Base-by-base conservation (phyloP, 2,888 invertebrate species). In the Chaetogeoica ovagalla region DNA sequence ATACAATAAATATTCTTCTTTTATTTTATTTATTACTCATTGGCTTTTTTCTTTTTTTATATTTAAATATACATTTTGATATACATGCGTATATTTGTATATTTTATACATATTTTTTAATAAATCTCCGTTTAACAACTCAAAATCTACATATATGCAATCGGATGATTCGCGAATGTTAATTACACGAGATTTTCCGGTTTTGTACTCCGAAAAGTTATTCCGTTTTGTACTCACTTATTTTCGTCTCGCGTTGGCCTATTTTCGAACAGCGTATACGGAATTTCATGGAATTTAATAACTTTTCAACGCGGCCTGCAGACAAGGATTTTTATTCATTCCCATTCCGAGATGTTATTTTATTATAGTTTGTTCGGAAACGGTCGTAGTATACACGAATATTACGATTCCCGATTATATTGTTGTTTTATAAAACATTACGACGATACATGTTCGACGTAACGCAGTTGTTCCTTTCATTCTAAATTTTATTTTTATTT, bases 281-380 rank as follows among this genome's bases (percentile, higher is more conserved):
- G n/a, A 1, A 9, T 65, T 68, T 70, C 39, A 43, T 72, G 62
- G n/a, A 52, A 52, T 73, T 48, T n/a, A 9, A 63, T 52, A 52
- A 23, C 52, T 0, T 37, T 63, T 52, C 30, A 62, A 63, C 8
- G 37, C 8, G 37, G 1, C 2, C 21, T 30, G 30, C 30, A 30
- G 19, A 68, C 23, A 30, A 21, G 0, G 19, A 5, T 30, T 30
- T 30, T 63, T 43, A 57, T 74, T 48, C 15, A 76, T 30, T 76
- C 30, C 15, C 30, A 68, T 68, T 59, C 23, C 48, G 1, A 23
- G 0, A 23, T 60, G 13, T 2, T 23, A 43, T 43, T 9, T 43
- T 43, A 43, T 43, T 43, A 43, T 23, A 48, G 43, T 74, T 30
- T 74, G 15, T 74, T 74, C 9, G 19, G 57, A 65, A 57, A 74